Evolutionary conservation across 37 sponge, comb jelly and placozoan genomes (phyloP), one percentile per base, ranked within the genome.

Genomic region (Petrosia ficiformis): DNA sequence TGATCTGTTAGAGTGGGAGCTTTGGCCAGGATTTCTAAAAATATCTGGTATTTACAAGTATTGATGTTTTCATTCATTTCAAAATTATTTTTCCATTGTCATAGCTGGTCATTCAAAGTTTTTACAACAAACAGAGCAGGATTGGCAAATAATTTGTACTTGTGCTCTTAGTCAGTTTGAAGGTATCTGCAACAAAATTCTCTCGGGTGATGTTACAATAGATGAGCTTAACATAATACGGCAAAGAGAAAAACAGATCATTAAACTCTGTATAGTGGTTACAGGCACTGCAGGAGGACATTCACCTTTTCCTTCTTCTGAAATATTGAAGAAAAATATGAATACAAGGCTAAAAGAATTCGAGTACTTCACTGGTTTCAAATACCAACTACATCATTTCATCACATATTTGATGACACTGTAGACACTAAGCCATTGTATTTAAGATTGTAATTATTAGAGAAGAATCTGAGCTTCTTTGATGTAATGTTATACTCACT

Each of bases 1-100:
- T 61, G 76, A 76, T 24, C 60, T 86, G 30, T 59, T 86, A 14
- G 33, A 70, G 1, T 86, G 86, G 86, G 65, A 57, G 10, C 31
- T 68, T 1, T 86, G 86, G 86, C 63, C 63, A n/a, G 63, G 28
- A 61, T 61, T 26, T 22, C 11, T 61, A 6, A 26, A 5, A 26
- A 61, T 61, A 61, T 61, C 11, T 61, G 63, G 63, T 61, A 26
- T n/a, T 24, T 26, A n/a, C 26, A 24, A 26, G 6, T n/a, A 61
- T 14, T 67, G 26, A 4, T 19, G n/a, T 33, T n/a, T 33, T n/a
- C 32, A 24, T 36, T 2, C 26, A 37, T 30, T 4, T 33, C 34
- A n/a, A 24, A 67, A 6, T 24, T 67, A 35, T 67, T 48, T 48
- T n/a, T n/a, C n/a, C n/a, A n/a, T 14, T n/a, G n/a, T 19, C 14